phyloP scores from a whole-genome alignment of 2,888 invertebrate genomes.

The Drosophila borborema region DNA sequence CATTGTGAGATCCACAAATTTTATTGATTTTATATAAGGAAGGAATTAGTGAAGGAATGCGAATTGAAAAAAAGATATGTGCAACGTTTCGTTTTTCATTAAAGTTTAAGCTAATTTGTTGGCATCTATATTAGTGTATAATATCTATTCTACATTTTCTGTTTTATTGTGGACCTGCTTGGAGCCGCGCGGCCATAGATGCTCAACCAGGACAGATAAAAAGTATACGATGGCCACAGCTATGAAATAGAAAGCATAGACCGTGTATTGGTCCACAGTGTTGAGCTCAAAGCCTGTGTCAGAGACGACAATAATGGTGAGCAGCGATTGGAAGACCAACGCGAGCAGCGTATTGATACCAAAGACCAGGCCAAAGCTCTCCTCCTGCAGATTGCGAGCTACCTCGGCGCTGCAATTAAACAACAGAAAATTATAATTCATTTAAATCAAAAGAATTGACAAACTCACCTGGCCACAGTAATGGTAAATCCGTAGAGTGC shows the following conservation, averaged over 20 bases:
- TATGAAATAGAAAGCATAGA: constrained; percentile 84
- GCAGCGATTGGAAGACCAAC: constrained; percentile 90
- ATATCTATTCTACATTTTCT: constrained; percentile 45
- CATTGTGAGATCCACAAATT: background rate
- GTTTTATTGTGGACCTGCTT: constrained; percentile 32
- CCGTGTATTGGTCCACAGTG: constrained; percentile 80
- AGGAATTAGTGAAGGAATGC: background rate
- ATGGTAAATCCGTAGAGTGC: constrained; percentile 90
- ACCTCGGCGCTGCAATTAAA: constrained; percentile 91
- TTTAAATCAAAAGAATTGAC: background rate
- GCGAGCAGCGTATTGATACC: constrained; percentile 95
- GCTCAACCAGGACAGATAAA: constrained; percentile 74
- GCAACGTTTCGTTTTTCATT: background rate
- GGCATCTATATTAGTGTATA: background rate
- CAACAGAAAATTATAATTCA: background rate
- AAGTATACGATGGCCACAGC: constrained; percentile 79
- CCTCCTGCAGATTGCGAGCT: constrained; percentile 91
- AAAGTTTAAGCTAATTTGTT: background rate
- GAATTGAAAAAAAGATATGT: background rate
- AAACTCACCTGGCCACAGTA: constrained; percentile 81
- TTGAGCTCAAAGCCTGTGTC: constrained; percentile 77
- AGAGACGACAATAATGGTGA: constrained; percentile 87
- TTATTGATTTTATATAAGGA: background rate
- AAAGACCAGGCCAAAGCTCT: constrained; percentile 95
- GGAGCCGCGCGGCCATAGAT: constrained; percentile 52